Percentiles rank a stretch among this genome's conserved stretches.
phyloP scores from a whole-genome alignment of 2,888 invertebrate genomes.

The Drosophila gaucha region DNA sequence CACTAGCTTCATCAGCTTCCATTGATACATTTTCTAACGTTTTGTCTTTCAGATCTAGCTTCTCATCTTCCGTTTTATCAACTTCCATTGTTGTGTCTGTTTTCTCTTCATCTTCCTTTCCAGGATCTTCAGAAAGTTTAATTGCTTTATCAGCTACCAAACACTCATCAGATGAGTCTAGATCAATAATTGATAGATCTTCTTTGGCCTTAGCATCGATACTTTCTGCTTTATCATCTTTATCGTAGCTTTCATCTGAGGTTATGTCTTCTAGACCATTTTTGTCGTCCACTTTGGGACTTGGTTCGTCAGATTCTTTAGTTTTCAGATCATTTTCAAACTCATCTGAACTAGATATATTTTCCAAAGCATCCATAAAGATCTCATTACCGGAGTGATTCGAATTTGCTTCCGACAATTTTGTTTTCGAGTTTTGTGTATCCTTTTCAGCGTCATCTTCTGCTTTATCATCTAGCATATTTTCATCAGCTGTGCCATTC shows the following conservation, averaged over 20 bases:
- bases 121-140: background rate
- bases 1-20: background rate
- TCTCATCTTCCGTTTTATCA: background rate
- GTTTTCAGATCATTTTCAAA: slow-evolving; percentile 32
- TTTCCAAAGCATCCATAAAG: slow-evolving; percentile 64
- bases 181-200: slow-evolving; percentile 42
- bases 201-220: background rate
- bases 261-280: slow-evolving; percentile 52
- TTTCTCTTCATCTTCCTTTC: background rate
- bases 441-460: background rate
- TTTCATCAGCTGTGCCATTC: background rate
- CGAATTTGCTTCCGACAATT: background rate
- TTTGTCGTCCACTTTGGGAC: background rate
- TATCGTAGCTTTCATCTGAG: slow-evolving; percentile 43
- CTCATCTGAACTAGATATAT: slow-evolving; percentile 64
- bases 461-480: slow-evolving; percentile 7
- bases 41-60: slow-evolving; percentile 23
- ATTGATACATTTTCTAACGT: slow-evolving; percentile 4
- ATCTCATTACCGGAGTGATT: slow-evolving; percentile 58
- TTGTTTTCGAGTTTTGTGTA: background rate
- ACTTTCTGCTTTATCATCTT: background rate
- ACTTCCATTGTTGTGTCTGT: background rate
- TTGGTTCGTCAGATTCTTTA: background rate
- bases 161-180: slow-evolving; percentile 56
- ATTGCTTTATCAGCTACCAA: background rate